Evolutionary conservation across 2,888 invertebrate genomes (phyloP).

Genomic region (Criorhina ranunculi): DNA sequence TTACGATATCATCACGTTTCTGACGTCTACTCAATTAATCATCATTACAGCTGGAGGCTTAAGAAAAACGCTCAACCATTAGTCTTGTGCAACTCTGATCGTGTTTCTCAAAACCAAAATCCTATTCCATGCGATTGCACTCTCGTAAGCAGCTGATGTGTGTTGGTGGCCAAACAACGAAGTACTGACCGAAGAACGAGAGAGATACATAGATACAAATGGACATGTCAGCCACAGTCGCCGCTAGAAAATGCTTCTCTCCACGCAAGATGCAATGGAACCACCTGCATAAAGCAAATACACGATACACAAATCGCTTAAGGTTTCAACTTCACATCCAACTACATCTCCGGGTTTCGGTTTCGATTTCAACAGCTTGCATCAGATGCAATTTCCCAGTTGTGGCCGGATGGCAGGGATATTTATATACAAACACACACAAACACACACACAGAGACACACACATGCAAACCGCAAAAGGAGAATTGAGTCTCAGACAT

Average conservation of each 20-base stretch:
- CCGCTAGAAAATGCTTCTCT: conserved; percentile 43
- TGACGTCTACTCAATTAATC: conserved; percentile 84
- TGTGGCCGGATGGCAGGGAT: conserved; percentile 3
- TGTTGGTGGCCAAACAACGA: conserved; percentile 52
- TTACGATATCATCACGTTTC: conserved; percentile 84
- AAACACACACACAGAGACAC: conserved; percentile 4
- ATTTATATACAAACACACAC: not conserved
- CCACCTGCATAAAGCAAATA: conserved; percentile 61
- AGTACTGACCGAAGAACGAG: conserved; percentile 17
- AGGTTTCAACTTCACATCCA: conserved; percentile 26
- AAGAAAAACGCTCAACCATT: conserved; percentile 55
- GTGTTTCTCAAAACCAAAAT: conserved; percentile 48
- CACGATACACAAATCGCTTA: conserved; percentile 48
- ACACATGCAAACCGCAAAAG: conserved; percentile 11
- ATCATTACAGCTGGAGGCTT: conserved; percentile 80
- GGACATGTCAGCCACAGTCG: conserved; percentile 64
- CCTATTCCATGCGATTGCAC: conserved; percentile 22
- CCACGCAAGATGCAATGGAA: conserved; percentile 36
- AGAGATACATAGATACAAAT: conserved; percentile 63
- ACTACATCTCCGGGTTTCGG: conserved; percentile 39
- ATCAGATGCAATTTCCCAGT: conserved; percentile 40
- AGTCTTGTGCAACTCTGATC: conserved; percentile 45
- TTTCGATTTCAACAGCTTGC: conserved; percentile 67
- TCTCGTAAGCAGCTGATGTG: conserved; percentile 7
- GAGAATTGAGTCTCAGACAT: conserved; percentile 46